Evolutionary conservation across 2,797 vertebrate species (phyloP).

Genomic region (Cyclopterus lumpus): DNA sequence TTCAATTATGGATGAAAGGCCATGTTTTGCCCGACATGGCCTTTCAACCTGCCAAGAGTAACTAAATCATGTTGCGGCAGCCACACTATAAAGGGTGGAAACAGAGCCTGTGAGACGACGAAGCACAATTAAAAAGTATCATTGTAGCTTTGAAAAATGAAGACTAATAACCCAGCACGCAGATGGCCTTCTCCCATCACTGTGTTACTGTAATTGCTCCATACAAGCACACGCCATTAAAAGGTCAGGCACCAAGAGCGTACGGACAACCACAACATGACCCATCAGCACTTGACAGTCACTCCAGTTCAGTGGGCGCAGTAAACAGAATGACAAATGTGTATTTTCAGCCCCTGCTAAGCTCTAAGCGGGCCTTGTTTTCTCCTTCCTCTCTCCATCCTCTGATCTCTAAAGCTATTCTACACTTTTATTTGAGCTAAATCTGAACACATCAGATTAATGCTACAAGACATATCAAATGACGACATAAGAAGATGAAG

Average conservation of each 20-base stretch:
- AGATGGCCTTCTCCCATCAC: slow-evolving; percentile 3
- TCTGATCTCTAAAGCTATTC: slow-evolving; percentile 30
- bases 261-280: slow-evolving; percentile 45
- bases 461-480: slow-evolving; percentile 35
- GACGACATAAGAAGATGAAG: slow-evolving; percentile 8
- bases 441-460: slow-evolving; percentile 60
- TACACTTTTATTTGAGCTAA: slow-evolving; percentile 42
- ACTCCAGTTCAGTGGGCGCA: slow-evolving; percentile 39
- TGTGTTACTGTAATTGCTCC: slow-evolving; percentile 44
- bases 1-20: slow-evolving; percentile 20
- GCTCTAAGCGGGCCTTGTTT: slow-evolving; percentile 32
- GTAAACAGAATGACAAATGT: slow-evolving; percentile 46
- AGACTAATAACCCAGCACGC: slow-evolving; percentile 28
- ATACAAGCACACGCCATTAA: slow-evolving; percentile 27
- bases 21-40: background rate
- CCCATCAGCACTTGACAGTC: slow-evolving; percentile 49
- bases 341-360: slow-evolving; percentile 48
- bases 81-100: background rate
- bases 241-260: slow-evolving; percentile 39
- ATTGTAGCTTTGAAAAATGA: slow-evolving; percentile 37
- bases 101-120: background rate
- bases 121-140: slow-evolving; percentile 35
- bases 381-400: slow-evolving; percentile 21
- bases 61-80: slow-evolving; percentile 25
- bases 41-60: slow-evolving; percentile 9